These are phyloP conservation scores for Odontomyia ornata DNA, from an alignment of 2,888 invertebrate genomes.

Conservation along the genomic window DNA sequence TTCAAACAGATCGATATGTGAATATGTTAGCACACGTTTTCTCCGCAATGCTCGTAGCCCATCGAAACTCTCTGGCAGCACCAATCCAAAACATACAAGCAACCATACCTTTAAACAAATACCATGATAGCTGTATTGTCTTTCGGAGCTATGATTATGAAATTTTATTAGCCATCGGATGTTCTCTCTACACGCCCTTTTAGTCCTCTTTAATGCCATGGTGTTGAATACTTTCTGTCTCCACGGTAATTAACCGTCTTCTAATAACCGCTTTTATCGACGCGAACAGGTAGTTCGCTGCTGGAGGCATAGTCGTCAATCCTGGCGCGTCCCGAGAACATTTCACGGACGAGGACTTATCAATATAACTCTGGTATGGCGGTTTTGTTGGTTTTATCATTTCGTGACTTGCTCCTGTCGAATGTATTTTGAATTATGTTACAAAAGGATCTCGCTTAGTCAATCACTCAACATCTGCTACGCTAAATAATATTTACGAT, in stretches of 20 bases:
- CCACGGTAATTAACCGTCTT: slow-evolving; percentile 44
- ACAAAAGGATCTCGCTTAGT: slow-evolving; percentile 27
- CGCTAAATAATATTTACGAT: slow-evolving; percentile 20
- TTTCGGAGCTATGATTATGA: slow-evolving; percentile 39
- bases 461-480: slow-evolving; percentile 40
- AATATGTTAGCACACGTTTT: too few species aligned
- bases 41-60: too few species aligned
- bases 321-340: not conserved
- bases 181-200: slow-evolving; percentile 15
- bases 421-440: slow-evolving; percentile 31
- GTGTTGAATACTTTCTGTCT: slow-evolving; percentile 44
- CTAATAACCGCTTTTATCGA: slow-evolving; percentile 38
- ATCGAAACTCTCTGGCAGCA: not conserved
- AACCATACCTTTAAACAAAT: not conserved
- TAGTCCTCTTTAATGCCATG: slow-evolving; percentile 25
- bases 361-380: not conserved
- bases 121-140: slow-evolving; percentile 6
- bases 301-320: slow-evolving; percentile 33
- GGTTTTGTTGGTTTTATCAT: slow-evolving; percentile 39
- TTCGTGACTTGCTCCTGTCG: slow-evolving; percentile 41
- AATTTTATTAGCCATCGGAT: slow-evolving; percentile 37
- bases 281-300: slow-evolving; percentile 23
- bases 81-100: not conserved
- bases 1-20: too few species aligned
- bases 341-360: slow-evolving; percentile 5